Percentiles rank a stretch among this genome's conserved stretches.
These are phyloP conservation scores for Pristiophorus japonicus DNA, from an alignment of 2,113 vertebrate genomes.

Conservation along the genomic window DNA sequence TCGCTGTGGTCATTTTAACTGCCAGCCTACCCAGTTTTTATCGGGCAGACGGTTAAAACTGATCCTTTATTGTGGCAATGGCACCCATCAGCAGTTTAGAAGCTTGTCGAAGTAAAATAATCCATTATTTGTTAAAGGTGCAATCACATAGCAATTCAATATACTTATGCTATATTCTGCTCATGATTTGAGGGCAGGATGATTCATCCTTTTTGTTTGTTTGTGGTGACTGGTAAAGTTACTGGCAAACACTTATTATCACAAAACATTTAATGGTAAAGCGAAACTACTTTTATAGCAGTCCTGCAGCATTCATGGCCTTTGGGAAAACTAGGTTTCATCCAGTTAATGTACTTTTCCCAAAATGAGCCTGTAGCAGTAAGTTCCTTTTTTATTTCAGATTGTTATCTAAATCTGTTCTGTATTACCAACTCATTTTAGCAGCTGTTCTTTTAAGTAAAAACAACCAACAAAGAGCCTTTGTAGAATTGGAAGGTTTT, in stretches of 20 bases:
- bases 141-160: neutral
- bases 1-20: neutral
- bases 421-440: conserved; percentile 31
- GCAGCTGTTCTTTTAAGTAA: neutral
- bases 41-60: neutral
- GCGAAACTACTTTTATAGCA: neutral
- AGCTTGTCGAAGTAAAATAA: neutral
- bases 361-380: neutral
- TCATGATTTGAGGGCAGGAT: neutral
- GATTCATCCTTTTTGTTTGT: neutral
- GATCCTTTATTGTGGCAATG: neutral
- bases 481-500: conserved; percentile 11
- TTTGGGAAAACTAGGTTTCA: neutral
- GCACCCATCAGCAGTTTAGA: neutral
- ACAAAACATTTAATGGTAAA: neutral
- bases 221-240: neutral
- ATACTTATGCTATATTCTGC: neutral
- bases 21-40: too few relatives aligned
- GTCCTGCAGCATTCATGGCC: neutral
- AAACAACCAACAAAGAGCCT: conserved; percentile 24
- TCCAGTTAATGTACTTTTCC: neutral
- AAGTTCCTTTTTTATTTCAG: conserved; percentile 31
- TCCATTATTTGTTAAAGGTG: neutral
- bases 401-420: conserved; percentile 34
- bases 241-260: neutral